Conservation (phyloP, 2,797 vertebrate species). For the Aldrovandia affinis region DNA sequence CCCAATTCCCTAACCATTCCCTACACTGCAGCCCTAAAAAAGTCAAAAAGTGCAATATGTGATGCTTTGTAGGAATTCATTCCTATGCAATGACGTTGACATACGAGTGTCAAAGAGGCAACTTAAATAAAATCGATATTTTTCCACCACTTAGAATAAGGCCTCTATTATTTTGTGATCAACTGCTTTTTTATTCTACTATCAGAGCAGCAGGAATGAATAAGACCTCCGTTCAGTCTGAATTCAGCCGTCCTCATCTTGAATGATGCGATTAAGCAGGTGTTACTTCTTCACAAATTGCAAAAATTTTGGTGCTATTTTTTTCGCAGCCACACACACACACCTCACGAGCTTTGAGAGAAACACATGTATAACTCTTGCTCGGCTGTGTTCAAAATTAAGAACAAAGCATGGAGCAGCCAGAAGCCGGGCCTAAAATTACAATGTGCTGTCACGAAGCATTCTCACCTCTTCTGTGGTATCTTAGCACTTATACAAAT, state of each 20-base stretch:
- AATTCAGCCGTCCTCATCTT: neutral
- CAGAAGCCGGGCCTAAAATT: slow-evolving; percentile 8
- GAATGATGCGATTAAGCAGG: neutral
- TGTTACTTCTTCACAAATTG: neutral
- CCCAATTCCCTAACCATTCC: no score
- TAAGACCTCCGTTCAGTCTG: neutral
- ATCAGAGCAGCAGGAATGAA: no score
- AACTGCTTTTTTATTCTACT: no score
- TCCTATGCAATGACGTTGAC: neutral
- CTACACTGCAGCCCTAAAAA: no score
- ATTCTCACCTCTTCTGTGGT: neutral
- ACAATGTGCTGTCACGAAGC: neutral
- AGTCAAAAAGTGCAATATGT: no score
- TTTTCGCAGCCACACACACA: neutral
- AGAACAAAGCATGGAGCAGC: neutral
- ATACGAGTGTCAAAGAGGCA: no score
- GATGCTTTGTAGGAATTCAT: neutral
- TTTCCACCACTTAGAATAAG: neutral
- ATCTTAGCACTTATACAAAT: slow-evolving; percentile 1
- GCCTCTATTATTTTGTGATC: no score
- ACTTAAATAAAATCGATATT: neutral
- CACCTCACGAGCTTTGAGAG: neutral
- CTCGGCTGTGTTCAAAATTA: neutral
- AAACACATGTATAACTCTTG: neutral
- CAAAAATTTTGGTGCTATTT: neutral